phyloP scores from a whole-genome alignment of 1,140 invertebrate species.

The Linepithema humile region DNA sequence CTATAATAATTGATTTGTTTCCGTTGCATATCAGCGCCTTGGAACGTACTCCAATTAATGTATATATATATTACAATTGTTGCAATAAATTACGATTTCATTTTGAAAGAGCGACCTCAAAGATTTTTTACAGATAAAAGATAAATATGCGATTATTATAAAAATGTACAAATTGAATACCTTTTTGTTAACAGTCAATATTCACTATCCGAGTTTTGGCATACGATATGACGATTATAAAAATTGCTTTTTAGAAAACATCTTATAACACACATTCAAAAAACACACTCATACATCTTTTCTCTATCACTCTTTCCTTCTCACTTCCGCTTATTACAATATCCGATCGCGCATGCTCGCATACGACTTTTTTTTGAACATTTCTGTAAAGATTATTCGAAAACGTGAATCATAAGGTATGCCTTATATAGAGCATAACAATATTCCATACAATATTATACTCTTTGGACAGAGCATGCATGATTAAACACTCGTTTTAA shows the following conservation, averaged over 20 bases:
- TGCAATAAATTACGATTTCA: slow-evolving; percentile 12
- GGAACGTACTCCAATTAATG: not conserved
- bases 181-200: slow-evolving; percentile 45
- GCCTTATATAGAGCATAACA: slow-evolving; percentile 49
- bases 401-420: slow-evolving; percentile 46
- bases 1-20: slow-evolving; percentile 13
- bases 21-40: not conserved
- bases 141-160: slow-evolving; percentile 32
- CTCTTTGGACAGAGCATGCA: slow-evolving; percentile 49
- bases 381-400: slow-evolving; percentile 48
- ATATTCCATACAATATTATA: slow-evolving; percentile 51
- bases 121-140: slow-evolving; percentile 30
- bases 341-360: slow-evolving; percentile 31
- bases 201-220: slow-evolving; percentile 33
- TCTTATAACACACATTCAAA: slow-evolving; percentile 28
- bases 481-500: slow-evolving; percentile 43
- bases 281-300: slow-evolving; percentile 22
- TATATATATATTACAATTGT: not conserved
- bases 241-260: slow-evolving; percentile 60
- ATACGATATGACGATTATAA: slow-evolving; percentile 57
- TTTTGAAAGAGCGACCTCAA: slow-evolving; percentile 14
- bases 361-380: slow-evolving; percentile 36
- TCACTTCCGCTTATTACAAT: slow-evolving; percentile 45
- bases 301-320: not conserved
- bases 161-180: slow-evolving; percentile 53